Conservation (phyloP, 2,888 invertebrate genomes). For the Chrysolina americana region DNA sequence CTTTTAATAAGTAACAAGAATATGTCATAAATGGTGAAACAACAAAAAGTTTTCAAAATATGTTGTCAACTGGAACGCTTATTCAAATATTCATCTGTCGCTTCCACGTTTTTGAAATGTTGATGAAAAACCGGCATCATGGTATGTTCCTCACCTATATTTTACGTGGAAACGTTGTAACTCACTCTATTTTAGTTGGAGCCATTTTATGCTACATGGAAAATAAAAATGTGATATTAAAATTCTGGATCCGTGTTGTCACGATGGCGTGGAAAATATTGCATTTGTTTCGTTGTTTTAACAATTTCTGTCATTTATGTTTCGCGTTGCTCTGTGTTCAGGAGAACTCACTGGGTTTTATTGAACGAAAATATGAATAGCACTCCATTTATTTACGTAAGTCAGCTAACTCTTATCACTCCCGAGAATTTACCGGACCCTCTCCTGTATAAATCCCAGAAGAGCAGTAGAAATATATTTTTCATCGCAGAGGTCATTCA, state of each 20-base stretch:
- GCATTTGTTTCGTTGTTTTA: neutral
- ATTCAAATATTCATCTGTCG: neutral
- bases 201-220: constrained; percentile 1
- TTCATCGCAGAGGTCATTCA: neutral
- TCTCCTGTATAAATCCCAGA: neutral
- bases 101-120: no score
- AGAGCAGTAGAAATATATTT: neutral
- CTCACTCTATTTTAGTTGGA: neutral
- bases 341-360: neutral
- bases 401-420: neutral
- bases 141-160: constrained; percentile 6
- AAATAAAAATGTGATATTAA: constrained; percentile 3
- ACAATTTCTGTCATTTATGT: neutral
- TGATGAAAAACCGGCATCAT: no score
- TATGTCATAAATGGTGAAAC: no score
- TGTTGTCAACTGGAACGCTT: neutral
- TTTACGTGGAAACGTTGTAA: neutral
- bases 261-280: constrained; percentile 17
- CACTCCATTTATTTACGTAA: neutral
- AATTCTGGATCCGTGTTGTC: neutral
- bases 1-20: no score
- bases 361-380: neutral
- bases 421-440: neutral
- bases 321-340: neutral
- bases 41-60: no score